phyloP scores from a whole-genome alignment of 2,888 invertebrate species.

The Digitonthophagus gazella region DNA sequence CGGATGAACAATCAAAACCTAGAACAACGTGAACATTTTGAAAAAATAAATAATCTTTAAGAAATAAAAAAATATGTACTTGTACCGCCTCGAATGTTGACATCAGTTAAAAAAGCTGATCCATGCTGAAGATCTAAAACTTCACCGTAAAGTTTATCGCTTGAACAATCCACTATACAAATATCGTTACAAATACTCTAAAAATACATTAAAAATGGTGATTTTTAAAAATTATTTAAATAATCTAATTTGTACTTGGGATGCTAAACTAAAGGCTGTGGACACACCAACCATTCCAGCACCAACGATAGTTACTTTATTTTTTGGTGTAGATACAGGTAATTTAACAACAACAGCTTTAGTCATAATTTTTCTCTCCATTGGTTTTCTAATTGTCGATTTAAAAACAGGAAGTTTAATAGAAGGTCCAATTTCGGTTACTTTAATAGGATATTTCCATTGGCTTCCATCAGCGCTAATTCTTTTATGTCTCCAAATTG shows the following conservation, averaged over 20 bases:
- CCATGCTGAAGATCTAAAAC: conserved; percentile 90
- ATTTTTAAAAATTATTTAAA: background rate
- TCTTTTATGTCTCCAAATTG: background rate
- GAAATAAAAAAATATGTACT: conserved; percentile 45
- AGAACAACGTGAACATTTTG: conserved; percentile 26
- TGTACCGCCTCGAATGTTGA: conserved; percentile 72
- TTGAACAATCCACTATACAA: conserved; percentile 75
- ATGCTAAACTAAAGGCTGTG: conserved; percentile 78
- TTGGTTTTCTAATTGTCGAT: background rate
- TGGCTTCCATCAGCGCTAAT: background rate
- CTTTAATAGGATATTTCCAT: background rate
- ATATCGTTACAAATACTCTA: conserved; percentile 76
- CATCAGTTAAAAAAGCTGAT: conserved; percentile 75
- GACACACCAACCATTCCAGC: conserved; percentile 91
- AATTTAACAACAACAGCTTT: conserved; percentile 20
- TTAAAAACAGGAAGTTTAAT: background rate
- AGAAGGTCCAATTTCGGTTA: background rate
- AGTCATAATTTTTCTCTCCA: background rate
- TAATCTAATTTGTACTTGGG: conserved; percentile 60
- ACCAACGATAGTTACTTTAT: conserved; percentile 84
- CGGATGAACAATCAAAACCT: conserved; percentile 75
- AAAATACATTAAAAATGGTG: too few relatives aligned
- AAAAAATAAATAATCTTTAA: too few relatives aligned
- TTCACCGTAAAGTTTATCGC: conserved; percentile 81
- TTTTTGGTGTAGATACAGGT: conserved; percentile 48